Base-by-base conservation (phyloP, 2,113 vertebrate species). In the Tachysurus fulvidraco region DNA sequence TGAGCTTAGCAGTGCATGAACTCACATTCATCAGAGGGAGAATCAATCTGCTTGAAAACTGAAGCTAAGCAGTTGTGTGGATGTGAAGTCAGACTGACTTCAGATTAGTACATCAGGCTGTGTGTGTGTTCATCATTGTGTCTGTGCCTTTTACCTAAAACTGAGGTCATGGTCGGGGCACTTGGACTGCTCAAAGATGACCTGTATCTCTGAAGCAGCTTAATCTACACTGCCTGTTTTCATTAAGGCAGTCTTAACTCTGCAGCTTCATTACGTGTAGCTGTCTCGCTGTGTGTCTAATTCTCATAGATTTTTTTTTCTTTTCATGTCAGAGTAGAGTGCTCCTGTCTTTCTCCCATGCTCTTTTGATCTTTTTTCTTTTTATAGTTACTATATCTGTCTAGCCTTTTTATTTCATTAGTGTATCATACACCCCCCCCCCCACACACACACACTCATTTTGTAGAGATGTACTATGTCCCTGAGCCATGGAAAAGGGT, bases 21-120 rank as follows among this genome's bases (percentile, higher is more conserved):
- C 82, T 28, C 25, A 17, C 64, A 50, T 86, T 81, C 46, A 86
- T 86, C 84, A 83, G 36, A 81, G 12, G 0, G 78, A 59, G 84
- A 85, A 90, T 88, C 52, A 79, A 90, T 90, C 85, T 16, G 59
- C 65, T 28, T 36, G 10, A 41, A 80, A 80, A 59, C 78, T 41
- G 14, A 41, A 80, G 54, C 78, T 80, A 36, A 41, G 30, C 28
- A 41, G 54, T 59, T 80, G 54, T 21, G 55, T 59, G 55, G 19
- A 21, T 83, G 73, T 69, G 60, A 59, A 62, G 57, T 50, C 85
- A 62, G 36, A 2, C 87, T 77, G 87, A 85, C 55, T 82, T 74
- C 21, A 85, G 67, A 59, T 67, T 12, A 41, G 76, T 44, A 25
- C 41, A 3, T 78, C 85, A 74, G 25, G 36, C 23, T 4, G 52